phyloP scores from a whole-genome alignment of 1,140 invertebrate species.

The Anoplophora glabripennis region DNA sequence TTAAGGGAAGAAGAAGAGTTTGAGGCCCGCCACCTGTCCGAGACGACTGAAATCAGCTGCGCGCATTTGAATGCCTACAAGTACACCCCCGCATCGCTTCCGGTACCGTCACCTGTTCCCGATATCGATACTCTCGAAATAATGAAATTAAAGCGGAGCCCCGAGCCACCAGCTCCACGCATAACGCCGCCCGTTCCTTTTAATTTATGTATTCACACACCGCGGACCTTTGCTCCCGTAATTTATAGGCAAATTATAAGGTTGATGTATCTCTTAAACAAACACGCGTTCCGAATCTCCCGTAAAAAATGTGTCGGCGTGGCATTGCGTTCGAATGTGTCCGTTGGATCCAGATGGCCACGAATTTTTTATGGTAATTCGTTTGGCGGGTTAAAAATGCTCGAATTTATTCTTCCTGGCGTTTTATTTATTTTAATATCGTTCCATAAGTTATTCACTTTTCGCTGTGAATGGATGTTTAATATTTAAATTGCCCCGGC shows the following conservation, averaged over 20 bases:
- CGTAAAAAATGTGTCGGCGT: too few species aligned
- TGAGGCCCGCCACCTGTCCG: conserved; percentile 2
- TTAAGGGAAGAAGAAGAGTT: too few species aligned
- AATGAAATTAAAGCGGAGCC: conserved; percentile 10
- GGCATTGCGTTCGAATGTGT: too few species aligned
- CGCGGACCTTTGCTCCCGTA: background rate
- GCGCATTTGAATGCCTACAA: conserved; percentile 11
- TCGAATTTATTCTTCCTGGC: too few species aligned
- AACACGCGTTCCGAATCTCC: too few species aligned
- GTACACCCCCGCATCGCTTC: conserved; percentile 10
- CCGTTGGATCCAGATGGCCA: too few species aligned
- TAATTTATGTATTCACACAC: conserved; percentile 5
- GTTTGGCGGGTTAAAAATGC: too few species aligned
- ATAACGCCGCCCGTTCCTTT: background rate
- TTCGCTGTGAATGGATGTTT: too few species aligned
- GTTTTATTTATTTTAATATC: too few species aligned
- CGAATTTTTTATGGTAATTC: too few species aligned
- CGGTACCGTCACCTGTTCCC: conserved; percentile 7
- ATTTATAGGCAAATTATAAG: conserved; percentile 2
- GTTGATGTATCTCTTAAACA: background rate
- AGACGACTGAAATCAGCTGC: conserved; percentile 7
- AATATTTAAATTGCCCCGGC: too few species aligned
- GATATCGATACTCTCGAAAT: conserved; percentile 12
- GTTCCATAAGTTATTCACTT: too few species aligned
- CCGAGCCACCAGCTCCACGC: background rate